These are phyloP conservation scores for Sinocyclocheilus anophthalmus DNA, from an alignment of 2,113 vertebrate genomes.

Conservation along the genomic window DNA sequence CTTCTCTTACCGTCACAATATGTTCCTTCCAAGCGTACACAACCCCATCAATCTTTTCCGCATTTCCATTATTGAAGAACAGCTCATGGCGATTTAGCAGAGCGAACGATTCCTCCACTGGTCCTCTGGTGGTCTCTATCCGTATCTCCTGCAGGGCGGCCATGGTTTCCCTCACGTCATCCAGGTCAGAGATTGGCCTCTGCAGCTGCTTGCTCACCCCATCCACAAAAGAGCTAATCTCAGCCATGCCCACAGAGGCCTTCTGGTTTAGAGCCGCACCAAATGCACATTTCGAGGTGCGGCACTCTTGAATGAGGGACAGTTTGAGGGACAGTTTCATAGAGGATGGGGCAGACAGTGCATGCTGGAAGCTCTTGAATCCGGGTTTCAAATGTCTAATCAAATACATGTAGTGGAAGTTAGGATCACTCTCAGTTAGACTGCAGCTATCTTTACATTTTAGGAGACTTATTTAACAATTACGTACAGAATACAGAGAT, in stretches of 20 bases:
- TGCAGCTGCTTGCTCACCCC: slow-evolving; percentile 75
- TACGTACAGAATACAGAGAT: slow-evolving; percentile 79
- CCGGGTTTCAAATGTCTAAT: slow-evolving; percentile 77
- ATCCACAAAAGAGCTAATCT: slow-evolving; percentile 76
- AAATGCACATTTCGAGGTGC: slow-evolving; percentile 76
- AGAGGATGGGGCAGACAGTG: slow-evolving; percentile 70
- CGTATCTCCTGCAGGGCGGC: slow-evolving; percentile 74
- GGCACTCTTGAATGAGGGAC: slow-evolving; percentile 79
- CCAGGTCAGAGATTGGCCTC: slow-evolving; percentile 78
- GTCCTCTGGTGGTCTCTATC: slow-evolving; percentile 76
- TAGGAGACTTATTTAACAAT: not conserved
- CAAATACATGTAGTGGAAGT: not conserved
- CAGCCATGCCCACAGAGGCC: slow-evolving; percentile 73
- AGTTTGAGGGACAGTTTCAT: slow-evolving; percentile 75
- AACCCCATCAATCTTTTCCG: slow-evolving; percentile 80
- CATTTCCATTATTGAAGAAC: slow-evolving; percentile 74
- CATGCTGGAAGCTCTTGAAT: slow-evolving; percentile 76
- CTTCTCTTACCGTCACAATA: slow-evolving; percentile 71
- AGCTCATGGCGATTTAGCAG: slow-evolving; percentile 79
- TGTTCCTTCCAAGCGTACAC: slow-evolving; percentile 82
- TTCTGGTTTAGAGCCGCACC: slow-evolving; percentile 76
- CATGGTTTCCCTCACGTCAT: slow-evolving; percentile 79
- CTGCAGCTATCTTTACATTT: not conserved
- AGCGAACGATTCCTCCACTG: slow-evolving; percentile 80
- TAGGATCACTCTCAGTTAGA: not conserved